A percentile compares a stretch with the other conserved stretches of the same genome.
phyloP scores from a whole-genome alignment of 2,888 invertebrate species.

The Crossocerus cetratus region DNA sequence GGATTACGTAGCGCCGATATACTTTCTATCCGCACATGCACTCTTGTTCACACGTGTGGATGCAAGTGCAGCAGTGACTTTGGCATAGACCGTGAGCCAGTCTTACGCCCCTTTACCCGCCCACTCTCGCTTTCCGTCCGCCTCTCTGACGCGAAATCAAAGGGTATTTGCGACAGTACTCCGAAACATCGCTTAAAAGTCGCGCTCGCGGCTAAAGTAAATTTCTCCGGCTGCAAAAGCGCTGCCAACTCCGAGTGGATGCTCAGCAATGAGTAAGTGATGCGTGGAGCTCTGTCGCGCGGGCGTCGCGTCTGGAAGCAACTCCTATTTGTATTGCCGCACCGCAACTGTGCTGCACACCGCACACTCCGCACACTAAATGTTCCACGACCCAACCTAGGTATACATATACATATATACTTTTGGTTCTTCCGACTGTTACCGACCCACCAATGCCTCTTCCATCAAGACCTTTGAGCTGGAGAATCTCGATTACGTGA shows the following conservation, averaged over 20 bases:
- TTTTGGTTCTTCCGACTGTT: conserved; percentile 30
- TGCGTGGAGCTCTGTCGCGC: conserved; percentile 62
- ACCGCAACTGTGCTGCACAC: conserved; percentile 53
- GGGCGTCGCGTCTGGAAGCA: conserved; percentile 53
- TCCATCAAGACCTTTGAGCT: too few species aligned
- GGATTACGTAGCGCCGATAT: conserved; percentile 32
- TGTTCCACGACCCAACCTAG: conserved; percentile 21
- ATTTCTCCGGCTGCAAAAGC: conserved; percentile 61
- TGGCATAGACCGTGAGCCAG: too few species aligned
- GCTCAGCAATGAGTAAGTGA: conserved; percentile 66
- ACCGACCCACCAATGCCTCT: conserved; percentile 12
- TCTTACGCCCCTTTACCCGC: too few species aligned
- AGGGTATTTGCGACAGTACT: conserved; percentile 47
- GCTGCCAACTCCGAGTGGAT: conserved; percentile 53
- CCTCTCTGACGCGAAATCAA: conserved; percentile 43
- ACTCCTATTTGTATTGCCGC: conserved; percentile 58
- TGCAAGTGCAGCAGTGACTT: conserved; percentile 14
- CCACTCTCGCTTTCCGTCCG: too few species aligned
- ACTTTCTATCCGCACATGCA: background rate
- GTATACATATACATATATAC: conserved; percentile 20
- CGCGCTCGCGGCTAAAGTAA: conserved; percentile 58
- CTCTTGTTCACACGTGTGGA: background rate
- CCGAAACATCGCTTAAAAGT: conserved; percentile 53
- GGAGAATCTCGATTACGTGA: too few species aligned
- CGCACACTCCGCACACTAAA: conserved; percentile 38